Evolutionary conservation across 2,797 vertebrate genomes (phyloP).

Genomic region (Chiroxiphia lanceolata): DNA sequence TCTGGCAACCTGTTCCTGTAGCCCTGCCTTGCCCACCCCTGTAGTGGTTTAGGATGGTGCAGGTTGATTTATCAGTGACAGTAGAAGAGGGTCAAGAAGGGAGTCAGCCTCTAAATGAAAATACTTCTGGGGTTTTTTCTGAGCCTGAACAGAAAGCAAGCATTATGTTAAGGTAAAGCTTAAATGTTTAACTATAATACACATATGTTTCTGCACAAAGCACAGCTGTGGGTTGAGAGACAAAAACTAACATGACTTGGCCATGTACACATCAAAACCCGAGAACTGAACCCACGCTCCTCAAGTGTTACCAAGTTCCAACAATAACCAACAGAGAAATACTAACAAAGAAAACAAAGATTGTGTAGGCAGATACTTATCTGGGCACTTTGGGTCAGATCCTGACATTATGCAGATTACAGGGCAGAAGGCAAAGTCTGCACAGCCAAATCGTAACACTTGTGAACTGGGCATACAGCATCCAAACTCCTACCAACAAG

Average conservation of each 20-base stretch:
- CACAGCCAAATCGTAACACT: neutral
- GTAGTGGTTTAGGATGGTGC: neutral
- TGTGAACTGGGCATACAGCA: neutral
- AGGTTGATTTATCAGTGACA: neutral
- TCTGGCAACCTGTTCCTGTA: neutral
- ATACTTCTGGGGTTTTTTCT: neutral
- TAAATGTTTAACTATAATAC: neutral
- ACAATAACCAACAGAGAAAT: neutral
- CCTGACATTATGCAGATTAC: neutral
- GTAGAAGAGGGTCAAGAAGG: neutral
- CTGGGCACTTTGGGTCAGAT: neutral
- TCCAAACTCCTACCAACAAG: neutral
- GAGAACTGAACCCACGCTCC: neutral
- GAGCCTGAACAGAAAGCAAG: neutral
- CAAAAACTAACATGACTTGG: neutral
- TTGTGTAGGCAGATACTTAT: neutral
- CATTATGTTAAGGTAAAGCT: neutral
- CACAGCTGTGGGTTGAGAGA: neutral
- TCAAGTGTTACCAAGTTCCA: neutral
- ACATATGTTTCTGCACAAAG: neutral
- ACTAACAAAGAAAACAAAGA: neutral
- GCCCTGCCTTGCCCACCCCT: neutral
- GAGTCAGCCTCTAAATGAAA: neutral
- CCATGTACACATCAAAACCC: neutral
- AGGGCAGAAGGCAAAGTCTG: neutral